Evolutionary conservation across 2,113 vertebrate genomes (phyloP).

Genomic region (Grallaria varia): DNA sequence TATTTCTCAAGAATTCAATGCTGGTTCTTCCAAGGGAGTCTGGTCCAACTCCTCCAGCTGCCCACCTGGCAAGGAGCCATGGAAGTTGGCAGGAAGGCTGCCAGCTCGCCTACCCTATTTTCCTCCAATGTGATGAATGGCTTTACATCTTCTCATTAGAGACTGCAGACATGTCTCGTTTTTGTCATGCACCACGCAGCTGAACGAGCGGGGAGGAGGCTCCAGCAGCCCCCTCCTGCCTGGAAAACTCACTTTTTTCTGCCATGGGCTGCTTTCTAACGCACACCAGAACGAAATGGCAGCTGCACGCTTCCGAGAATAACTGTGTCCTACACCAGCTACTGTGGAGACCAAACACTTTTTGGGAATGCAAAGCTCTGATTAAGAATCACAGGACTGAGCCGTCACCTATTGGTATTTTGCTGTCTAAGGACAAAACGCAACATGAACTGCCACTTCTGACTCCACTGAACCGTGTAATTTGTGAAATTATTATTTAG

Average conservation of each 20-base stretch:
- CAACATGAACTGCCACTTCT: not conserved
- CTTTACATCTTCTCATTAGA: constrained; percentile 35
- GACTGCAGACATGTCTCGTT: constrained; percentile 3
- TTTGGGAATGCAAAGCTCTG: not conserved
- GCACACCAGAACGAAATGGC: not conserved
- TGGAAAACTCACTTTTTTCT: not conserved
- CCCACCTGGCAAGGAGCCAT: constrained; percentile 17
- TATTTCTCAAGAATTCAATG: not conserved
- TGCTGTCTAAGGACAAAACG: not conserved
- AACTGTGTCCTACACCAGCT: not conserved
- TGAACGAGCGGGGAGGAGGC: constrained; percentile 2
- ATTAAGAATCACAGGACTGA: not conserved
- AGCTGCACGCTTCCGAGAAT: not conserved
- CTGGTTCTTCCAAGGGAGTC: not conserved
- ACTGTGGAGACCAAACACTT: not conserved
- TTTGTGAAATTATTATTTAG: not conserved
- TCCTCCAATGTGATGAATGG: constrained; percentile 10
- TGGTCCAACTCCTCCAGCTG: constrained; percentile 43
- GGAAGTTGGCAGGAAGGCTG: not conserved
- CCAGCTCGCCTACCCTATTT: constrained; percentile 32
- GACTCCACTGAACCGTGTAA: not conserved
- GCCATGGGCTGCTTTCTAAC: not conserved
- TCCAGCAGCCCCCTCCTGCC: constrained; percentile 10
- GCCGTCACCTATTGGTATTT: not conserved
- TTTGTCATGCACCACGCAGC: constrained; percentile 26